Evolutionary conservation across 2,888 invertebrate genomes (phyloP).

Genomic region (Drosophila limbata): DNA sequence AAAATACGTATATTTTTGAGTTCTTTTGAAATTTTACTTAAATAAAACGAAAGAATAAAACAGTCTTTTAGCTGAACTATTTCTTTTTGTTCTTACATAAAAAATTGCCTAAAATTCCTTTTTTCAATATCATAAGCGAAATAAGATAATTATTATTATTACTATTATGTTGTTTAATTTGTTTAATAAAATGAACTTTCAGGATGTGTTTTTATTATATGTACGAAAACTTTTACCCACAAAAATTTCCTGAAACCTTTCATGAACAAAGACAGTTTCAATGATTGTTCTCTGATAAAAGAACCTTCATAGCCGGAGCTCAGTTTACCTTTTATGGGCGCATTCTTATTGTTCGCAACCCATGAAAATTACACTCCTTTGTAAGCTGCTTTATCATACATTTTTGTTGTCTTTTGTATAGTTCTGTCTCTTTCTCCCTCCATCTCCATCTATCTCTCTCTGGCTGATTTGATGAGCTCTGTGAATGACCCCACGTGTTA

Average conservation of each 20-base stretch:
- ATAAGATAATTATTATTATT: not conserved
- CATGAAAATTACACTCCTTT: conserved; percentile 14
- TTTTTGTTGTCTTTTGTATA: conserved; percentile 15
- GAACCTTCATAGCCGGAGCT: not conserved
- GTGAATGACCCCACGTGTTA: conserved; percentile 36
- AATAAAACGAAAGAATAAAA: too few species aligned
- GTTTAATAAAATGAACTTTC: not conserved
- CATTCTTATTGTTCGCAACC: conserved; percentile 2
- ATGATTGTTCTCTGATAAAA: conserved; percentile 1
- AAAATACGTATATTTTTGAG: too few species aligned
- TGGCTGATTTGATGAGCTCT: conserved; percentile 23
- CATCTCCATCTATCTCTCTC: not conserved
- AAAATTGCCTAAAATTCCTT: not conserved
- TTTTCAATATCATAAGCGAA: not conserved
- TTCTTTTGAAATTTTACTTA: too few species aligned
- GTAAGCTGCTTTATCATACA: conserved; percentile 14
- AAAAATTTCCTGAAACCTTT: not conserved
- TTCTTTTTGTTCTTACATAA: too few species aligned
- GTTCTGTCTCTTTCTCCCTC: not conserved
- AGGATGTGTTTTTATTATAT: not conserved
- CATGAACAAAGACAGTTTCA: conserved; percentile 4
- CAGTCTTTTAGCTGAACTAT: too few species aligned
- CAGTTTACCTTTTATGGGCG: conserved; percentile 21
- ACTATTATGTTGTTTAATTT: not conserved
- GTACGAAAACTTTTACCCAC: not conserved